Base-by-base conservation (phyloP, 1,140 invertebrate genomes). In the silkworm (Bombyx mori) region DNA sequence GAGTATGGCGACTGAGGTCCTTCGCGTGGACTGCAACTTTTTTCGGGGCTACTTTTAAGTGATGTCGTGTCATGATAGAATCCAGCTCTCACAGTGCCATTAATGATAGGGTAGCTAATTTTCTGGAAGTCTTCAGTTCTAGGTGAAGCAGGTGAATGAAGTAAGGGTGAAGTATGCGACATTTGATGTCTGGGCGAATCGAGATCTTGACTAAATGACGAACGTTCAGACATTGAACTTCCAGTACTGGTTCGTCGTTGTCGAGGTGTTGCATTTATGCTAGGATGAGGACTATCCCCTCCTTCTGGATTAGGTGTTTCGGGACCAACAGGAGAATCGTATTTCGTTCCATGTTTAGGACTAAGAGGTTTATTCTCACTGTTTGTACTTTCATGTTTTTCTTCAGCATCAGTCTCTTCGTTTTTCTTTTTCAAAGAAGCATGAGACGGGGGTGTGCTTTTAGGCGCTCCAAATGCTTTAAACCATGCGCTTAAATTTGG, bases 401-500 rank as follows among this genome's bases (percentile, higher is more conserved):
- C 85, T 8, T 87, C 81, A 59, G 57, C 47, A 52, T 86, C 86
- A 44, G 54, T 57, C 53, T 87, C 82, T 42, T 86, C 82, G 18
- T 44, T 44, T 63, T 89, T 88, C 63, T 89, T 90, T 61, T 89
- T 89, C 7, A 86, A 76, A 6, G 49, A 57, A 50, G 87, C 77
- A 8, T 54, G 55, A 8, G 58, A 56, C 42, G 69, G 8, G 6
- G 61, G 53, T n/a, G 77, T 77, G 26, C 68, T 89, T 78, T 91
- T 96, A 6, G 95, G 95, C 0, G 92, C 93, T 47, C 95, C 95
- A 79, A 97, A 97, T 1, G 95, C 95, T 84, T 96, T 96, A 55
- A 96, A 94, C 95, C 95, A 97, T 9, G 94, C 95, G 78, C 94
- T 96, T 48, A 96, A 88, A 86, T 96, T 96, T 0, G 95, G 95